Evolutionary conservation across 2,113 vertebrate species (phyloP).

Genomic region (Cochlearius cochlearius): DNA sequence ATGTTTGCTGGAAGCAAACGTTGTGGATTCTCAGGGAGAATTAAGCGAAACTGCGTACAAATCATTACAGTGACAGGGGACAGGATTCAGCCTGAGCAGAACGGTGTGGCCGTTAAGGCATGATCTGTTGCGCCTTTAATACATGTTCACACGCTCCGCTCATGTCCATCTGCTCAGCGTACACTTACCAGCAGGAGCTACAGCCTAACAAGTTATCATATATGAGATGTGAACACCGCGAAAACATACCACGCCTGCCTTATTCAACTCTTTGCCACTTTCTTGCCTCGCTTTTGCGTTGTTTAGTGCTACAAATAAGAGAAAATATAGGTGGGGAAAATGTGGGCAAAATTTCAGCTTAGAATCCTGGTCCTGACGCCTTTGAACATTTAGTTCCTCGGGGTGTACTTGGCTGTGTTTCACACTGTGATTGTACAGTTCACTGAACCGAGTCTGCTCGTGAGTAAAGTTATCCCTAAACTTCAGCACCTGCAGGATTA

Average conservation of each 20-base stretch:
- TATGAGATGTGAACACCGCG: background rate
- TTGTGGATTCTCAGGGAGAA: background rate
- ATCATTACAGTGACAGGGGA: background rate
- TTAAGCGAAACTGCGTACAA: background rate
- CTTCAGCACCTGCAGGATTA: background rate
- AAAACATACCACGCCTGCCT: background rate
- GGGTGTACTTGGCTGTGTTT: background rate
- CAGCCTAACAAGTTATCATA: background rate
- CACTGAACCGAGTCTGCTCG: background rate
- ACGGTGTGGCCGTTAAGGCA: background rate
- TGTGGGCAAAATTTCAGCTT: background rate
- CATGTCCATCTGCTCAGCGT: background rate
- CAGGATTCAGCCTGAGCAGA: background rate
- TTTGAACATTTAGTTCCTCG: background rate
- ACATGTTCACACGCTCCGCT: background rate
- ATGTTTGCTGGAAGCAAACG: background rate
- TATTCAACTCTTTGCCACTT: background rate
- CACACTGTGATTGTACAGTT: background rate
- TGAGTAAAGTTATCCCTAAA: background rate
- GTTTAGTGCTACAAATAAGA: background rate
- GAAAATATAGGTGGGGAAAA: background rate
- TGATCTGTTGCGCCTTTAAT: background rate
- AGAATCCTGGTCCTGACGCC: background rate
- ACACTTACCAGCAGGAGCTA: background rate
- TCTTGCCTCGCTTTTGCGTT: background rate